These are phyloP conservation scores for Geopemphigus sp. DNA, from an alignment of 1,140 invertebrate genomes.

Conservation along the genomic window DNA sequence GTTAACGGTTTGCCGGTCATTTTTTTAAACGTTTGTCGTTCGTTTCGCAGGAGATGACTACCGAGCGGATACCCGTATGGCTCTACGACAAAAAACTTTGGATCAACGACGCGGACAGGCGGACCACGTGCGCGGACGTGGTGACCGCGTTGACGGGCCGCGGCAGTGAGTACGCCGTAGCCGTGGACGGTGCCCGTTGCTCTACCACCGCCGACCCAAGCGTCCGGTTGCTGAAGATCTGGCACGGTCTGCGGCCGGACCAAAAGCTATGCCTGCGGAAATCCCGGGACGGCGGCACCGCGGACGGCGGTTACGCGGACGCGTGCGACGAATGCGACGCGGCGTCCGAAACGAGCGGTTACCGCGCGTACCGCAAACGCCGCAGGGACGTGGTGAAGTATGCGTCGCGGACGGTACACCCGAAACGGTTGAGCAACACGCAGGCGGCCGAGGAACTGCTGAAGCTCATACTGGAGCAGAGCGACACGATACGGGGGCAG, in stretches of 20 bases:
- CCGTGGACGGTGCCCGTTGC: constrained; percentile 65
- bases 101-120: constrained; percentile 71
- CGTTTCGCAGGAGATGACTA: constrained; percentile 46
- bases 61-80: constrained; percentile 71
- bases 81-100: constrained; percentile 72
- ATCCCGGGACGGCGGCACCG: constrained; percentile 52
- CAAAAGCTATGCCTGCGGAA: constrained; percentile 60
- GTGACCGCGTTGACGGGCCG: constrained; percentile 64
- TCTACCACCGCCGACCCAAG: constrained; percentile 66
- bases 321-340: constrained; percentile 37
- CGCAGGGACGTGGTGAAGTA: constrained; percentile 44
- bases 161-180: constrained; percentile 57
- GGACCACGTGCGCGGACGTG: constrained; percentile 76
- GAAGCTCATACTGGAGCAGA: constrained; percentile 75
- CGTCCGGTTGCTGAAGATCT: constrained; percentile 70
- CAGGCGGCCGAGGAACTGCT: constrained; percentile 66
- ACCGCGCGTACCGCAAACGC: constrained; percentile 46
- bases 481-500: constrained; percentile 75
- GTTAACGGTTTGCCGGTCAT: too few species aligned
- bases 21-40: not conserved
- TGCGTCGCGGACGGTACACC: constrained; percentile 52
- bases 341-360: constrained; percentile 47
- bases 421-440: constrained; percentile 51
- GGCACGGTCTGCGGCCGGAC: constrained; percentile 70
- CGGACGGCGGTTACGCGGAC: constrained; percentile 48